Conservation (phyloP, 2,797 vertebrate genomes). For the Salmo trutta region DNA sequence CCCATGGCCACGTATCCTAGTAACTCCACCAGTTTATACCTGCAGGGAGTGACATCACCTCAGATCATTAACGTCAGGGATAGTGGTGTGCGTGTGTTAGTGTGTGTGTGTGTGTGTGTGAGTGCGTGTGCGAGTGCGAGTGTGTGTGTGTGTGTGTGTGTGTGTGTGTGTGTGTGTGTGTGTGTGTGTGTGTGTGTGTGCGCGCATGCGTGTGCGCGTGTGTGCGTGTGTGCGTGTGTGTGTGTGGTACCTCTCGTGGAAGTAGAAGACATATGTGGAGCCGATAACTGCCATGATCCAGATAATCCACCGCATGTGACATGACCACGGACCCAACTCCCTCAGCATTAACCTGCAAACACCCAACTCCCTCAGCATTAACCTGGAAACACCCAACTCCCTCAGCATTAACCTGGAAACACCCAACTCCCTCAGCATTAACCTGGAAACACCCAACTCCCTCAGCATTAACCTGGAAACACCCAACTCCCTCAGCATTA, state of each 20-base stretch:
- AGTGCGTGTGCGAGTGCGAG: background rate
- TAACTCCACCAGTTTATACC: conserved; percentile 92
- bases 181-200: too few species aligned
- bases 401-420: too few species aligned
- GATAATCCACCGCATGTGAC: conserved; percentile 96
- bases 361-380: conserved; percentile 53
- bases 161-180: background rate
- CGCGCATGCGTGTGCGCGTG: too few species aligned
- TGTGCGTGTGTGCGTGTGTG: background rate
- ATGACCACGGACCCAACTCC: conserved; percentile 91
- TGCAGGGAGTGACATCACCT: conserved; percentile 50
- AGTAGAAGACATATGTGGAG: conserved; percentile 89
- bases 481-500: too few species aligned
- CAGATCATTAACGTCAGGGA: background rate
- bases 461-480: too few species aligned
- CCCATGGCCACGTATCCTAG: conserved; percentile 90
- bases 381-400: conserved; percentile 27
- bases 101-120: too few species aligned
- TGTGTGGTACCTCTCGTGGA: conserved; percentile 83
- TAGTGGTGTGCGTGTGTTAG: background rate
- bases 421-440: too few species aligned
- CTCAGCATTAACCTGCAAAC: conserved; percentile 88
- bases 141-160: background rate
- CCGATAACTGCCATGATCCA: conserved; percentile 93
- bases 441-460: background rate